Evolutionary conservation across 2,888 invertebrate species (phyloP), one percentile per base, ranked within the genome.

Genomic region (Actias luna): DNA sequence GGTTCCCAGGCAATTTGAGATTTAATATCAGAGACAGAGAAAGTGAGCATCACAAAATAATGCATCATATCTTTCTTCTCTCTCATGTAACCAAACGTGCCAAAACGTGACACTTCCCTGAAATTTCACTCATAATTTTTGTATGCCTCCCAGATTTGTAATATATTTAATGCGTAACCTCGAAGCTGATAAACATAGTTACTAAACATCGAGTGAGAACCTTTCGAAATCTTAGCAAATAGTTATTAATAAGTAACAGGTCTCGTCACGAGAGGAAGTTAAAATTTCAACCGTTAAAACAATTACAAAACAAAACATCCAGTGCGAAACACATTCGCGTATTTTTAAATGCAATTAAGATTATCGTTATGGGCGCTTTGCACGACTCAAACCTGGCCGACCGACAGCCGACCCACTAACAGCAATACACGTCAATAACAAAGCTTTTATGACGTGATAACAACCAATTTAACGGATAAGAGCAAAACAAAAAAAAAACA

Each of bases 401-500:
- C 36, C 36, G 16, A 39, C 36, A 63, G 57, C 59, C 50, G 63
- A 31, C 55, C 68, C 60, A 68, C 64, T 63, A 66, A 61, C 59
- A 42, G 42, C 46, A 59, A 58, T 61, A 63, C 70, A 71, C 69
- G 69, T 71, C 67, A 71, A 55, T n/a, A n/a, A 55, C 55, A 55
- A 55, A 55, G 55, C 55, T 60, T 57, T 50, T 61, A 62, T 65
- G 64, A 64, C 67, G 63, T 63, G 62, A 62, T 83, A 84, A 85
- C 81, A 66, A 78, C 67, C 87, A 86, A 87, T 87, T 84, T 85
- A 65, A 60, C 35, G 65, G 71, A 69, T 72, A 70, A 71, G 25
- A 50, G 8, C 22, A 50, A 50, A n/a, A n/a, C n/a, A n/a, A n/a
- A n/a, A 33, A 33, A 33, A 50, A 50, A 50, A 25, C 66, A 69